Evolutionary conservation across 2,113 vertebrate species (phyloP), one percentile per base, ranked within the genome.

Genomic region (Pygathrix nemaeus): DNA sequence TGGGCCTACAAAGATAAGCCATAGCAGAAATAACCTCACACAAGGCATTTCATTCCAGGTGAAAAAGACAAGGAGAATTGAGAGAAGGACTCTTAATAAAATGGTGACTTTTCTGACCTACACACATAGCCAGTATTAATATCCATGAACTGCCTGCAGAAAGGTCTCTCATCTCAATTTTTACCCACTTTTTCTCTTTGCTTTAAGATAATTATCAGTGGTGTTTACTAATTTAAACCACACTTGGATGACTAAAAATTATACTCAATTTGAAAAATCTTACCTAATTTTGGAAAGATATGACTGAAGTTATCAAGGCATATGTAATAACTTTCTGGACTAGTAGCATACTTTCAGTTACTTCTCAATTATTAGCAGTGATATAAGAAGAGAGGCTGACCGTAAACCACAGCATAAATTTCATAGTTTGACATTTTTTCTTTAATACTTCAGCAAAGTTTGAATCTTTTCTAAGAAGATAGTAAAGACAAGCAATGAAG

Each of bases 1-100:
- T 82, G 50, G 38, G n/a, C 6, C 83, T 86, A 89, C 86, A 89
- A 94, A 86, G 73, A 75, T 79, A 94, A 92, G 11, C 27, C 32
- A 38, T 13, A 92, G 18, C 32, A 95, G 25, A 50, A 94, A 92
- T 72, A 80, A 83, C 40, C 50, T 94, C 50, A 76, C 23, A 78
- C 5, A 50, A 52, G 48, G 85, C 72, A 55, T 88, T 80, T 57
- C 25, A 80, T 88, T 94, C 17, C 45, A 88, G 11, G 17, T 43
- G 8, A 76, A 88, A 88, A n/a, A 87, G 30, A 66, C 11, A 84
- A 21, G 45, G 78, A 45, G 23, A 82, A 30, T 45, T 14, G n/a
- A 90, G 30, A 82, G 30, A 45, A 64, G 30, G 5, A 43, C 25
- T 43, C 40, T 57, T 50, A 72, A 88, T 50, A 93, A 88, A 84